Percentiles rank a stretch among this genome's conserved stretches.
Conservation (phyloP, 2,888 invertebrate genomes). For the Pammene aurita region DNA sequence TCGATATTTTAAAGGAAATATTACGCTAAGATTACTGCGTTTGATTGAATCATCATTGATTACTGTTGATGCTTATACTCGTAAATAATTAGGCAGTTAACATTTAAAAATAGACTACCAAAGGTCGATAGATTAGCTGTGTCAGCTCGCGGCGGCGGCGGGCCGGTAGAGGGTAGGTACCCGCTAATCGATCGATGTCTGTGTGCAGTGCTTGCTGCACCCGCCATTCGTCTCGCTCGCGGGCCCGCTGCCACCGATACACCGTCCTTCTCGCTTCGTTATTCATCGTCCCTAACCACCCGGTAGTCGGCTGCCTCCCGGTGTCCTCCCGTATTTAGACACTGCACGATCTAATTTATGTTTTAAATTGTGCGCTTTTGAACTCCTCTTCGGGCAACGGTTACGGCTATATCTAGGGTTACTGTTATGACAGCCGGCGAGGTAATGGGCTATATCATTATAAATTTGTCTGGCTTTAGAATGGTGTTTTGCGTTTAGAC, state of each 20-base stretch:
- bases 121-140: slow-evolving; percentile 75
- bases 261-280: slow-evolving; percentile 75
- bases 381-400: slow-evolving; percentile 62
- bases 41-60: neutral
- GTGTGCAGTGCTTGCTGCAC: slow-evolving; percentile 68
- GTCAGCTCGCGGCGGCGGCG: slow-evolving; percentile 59
- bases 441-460: slow-evolving; percentile 75
- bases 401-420: slow-evolving; percentile 72
- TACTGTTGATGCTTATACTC: slow-evolving; percentile 17
- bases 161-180: slow-evolving; percentile 50
- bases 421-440: slow-evolving; percentile 66
- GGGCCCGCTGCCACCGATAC: slow-evolving; percentile 57
- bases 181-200: slow-evolving; percentile 81
- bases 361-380: slow-evolving; percentile 76
- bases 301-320: slow-evolving; percentile 76
- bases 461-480: slow-evolving; percentile 71
- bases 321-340: slow-evolving; percentile 79
- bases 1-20: slow-evolving; percentile 1
- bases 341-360: slow-evolving; percentile 81
- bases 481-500: slow-evolving; percentile 50
- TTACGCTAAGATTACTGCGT: neutral
- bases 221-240: slow-evolving; percentile 71
- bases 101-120: slow-evolving; percentile 67
- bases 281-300: slow-evolving; percentile 79
- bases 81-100: slow-evolving; percentile 63